These are phyloP conservation scores for Apostichopus leukothele DNA, from an alignment of 53 echinoderm and acorn worm species.

Conservation along the genomic window DNA sequence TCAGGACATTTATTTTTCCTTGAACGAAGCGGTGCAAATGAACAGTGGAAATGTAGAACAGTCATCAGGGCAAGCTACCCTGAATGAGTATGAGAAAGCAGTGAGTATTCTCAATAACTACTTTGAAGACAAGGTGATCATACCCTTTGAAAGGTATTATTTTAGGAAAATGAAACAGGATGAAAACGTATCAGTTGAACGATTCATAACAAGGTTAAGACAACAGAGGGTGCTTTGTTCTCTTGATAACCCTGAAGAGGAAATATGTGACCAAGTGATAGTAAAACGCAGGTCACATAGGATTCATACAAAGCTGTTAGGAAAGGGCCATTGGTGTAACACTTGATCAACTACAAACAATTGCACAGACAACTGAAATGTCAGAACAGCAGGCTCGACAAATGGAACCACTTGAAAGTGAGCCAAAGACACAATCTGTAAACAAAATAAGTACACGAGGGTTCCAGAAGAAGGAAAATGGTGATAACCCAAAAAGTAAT, in stretches of 20 bases:
- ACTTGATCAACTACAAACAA: conserved; percentile 51
- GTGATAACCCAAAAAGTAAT: no score
- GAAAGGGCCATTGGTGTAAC: conserved; percentile 53
- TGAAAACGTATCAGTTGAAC: conserved; percentile 44
- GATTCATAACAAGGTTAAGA: conserved; percentile 56
- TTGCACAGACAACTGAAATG: conserved; percentile 55
- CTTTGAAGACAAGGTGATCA: conserved; percentile 48
- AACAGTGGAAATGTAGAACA: not conserved
- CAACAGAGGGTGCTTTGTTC: conserved; percentile 47
- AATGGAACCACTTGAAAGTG: not conserved
- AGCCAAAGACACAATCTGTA: no score
- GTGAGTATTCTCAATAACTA: conserved; percentile 9
- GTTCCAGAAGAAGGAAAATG: no score
- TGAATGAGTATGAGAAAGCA: no score
- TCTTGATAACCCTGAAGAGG: conserved; percentile 19
- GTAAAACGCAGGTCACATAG: conserved; percentile 59
- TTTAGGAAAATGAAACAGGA: conserved; percentile 49
- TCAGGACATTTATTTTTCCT: conserved; percentile 52
- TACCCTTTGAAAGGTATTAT: conserved; percentile 49
- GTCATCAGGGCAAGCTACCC: no score
- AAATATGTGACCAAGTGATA: conserved; percentile 54
- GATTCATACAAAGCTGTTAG: conserved; percentile 49
- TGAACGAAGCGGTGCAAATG: not conserved
- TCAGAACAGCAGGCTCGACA: conserved; percentile 51
- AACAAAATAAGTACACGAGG: no score